phyloP scores from a whole-genome alignment of 1,140 invertebrate species.

The Diabrotica virgifera region DNA sequence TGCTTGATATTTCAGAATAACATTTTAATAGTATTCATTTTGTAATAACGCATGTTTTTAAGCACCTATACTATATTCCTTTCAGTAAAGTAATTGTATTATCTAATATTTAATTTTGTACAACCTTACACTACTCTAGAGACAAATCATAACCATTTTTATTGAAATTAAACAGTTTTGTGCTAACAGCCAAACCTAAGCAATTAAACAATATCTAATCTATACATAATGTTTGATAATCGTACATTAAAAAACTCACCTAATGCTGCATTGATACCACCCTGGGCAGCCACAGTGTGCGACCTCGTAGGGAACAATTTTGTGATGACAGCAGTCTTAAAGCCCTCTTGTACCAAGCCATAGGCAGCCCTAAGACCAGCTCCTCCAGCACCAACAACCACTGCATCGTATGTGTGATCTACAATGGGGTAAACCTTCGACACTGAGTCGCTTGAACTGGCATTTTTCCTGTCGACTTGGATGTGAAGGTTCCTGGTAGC shows the following conservation, averaged over 20 bases:
- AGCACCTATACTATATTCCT: too few species aligned
- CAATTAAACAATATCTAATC: background rate
- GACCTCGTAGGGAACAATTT: conserved; percentile 91
- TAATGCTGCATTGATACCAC: conserved; percentile 86
- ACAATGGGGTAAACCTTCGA: conserved; percentile 64
- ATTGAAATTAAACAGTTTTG: too few species aligned
- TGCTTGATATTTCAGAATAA: too few species aligned
- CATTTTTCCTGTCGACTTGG: conserved; percentile 34
- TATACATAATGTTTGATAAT: background rate
- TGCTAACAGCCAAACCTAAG: too few species aligned
- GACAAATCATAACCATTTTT: too few species aligned
- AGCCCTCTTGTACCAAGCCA: conserved; percentile 85
- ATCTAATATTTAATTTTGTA: too few species aligned
- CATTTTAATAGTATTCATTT: too few species aligned
- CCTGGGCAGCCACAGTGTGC: conserved; percentile 92
- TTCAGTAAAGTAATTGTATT: too few species aligned
- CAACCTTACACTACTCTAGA: too few species aligned
- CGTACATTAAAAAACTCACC: conserved; percentile 33
- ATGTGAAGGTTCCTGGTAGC: conserved; percentile 28
- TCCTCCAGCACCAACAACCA: conserved; percentile 91
- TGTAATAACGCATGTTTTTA: too few species aligned
- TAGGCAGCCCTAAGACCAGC: conserved; percentile 88
- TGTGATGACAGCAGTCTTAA: conserved; percentile 88
- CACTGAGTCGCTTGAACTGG: conserved; percentile 16
- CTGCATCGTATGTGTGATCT: conserved; percentile 89